Evolutionary conservation across 35 echinoderm and acorn worm species (phyloP), one percentile per base, ranked within the genome.

Genomic region (Apostichopus californicus): DNA sequence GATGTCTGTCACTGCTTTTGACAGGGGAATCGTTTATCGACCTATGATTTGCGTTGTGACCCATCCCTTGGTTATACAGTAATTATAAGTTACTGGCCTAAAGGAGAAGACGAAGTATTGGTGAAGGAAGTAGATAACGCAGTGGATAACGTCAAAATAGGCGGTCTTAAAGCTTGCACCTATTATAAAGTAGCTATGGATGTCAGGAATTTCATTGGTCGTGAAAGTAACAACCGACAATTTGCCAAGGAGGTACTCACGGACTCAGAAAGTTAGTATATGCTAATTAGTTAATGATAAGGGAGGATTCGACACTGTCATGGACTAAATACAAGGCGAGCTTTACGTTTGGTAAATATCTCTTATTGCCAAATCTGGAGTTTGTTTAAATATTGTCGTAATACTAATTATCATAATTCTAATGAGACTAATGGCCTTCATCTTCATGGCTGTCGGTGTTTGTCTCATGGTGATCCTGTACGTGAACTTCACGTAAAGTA

Each of bases 251-350:
- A 22, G 58, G 18, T 58, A 56, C 5, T 56, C 6, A 85, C 81
- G 5, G 81, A 85, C 21, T 85, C 81, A 60, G 28, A 85, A 85
- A 56, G 81, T 85, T 58, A n/a, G 71, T 73, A 22, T 60, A 60
- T 60, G 28, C 28, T 34, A 34, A 34, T 34, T 34, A 34, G 28
- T 34, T 34, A 34, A 34, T 34, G 28, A 34, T 34, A 1, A 34
- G 28, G 1, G 28, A 34, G 1, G 28, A 34, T 34, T 34, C 28
- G 28, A 34, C 28, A 34, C 1, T 34, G 28, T 34, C 28, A 34
- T 34, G 28, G 28, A 34, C 28, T 34, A 34, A 34, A 34, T 34
- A 1, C 28, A 34, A 34, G 28, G 28, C 28, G 28, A 34, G 28
- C 28, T 34, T 34, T 34, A 34, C 28, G 28, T 34, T 34, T 34